Conservation (phyloP, 2,888 invertebrate species). For the Peribatodes rhomboidaria region DNA sequence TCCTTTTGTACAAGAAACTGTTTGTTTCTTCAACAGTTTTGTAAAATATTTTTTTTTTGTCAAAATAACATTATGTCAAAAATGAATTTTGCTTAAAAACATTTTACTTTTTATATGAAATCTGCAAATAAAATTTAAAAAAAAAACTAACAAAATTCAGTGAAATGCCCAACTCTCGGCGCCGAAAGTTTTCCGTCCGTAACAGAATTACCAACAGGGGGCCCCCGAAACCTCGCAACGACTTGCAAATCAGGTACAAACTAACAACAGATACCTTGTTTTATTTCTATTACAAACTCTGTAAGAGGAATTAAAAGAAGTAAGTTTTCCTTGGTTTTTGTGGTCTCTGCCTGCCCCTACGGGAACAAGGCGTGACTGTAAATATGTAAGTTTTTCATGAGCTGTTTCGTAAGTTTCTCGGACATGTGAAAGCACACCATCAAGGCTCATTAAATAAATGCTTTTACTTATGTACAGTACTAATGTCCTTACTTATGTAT, state of each 20-base stretch:
- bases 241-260: conserved; percentile 64
- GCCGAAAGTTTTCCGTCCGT: conserved; percentile 76
- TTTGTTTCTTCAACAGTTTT: background rate
- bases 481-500: too few relatives aligned
- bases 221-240: conserved; percentile 59
- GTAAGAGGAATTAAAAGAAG: too few relatives aligned
- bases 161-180: conserved; percentile 77
- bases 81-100: conserved; percentile 28
- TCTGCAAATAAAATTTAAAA: conserved; percentile 30
- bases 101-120: conserved; percentile 21
- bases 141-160: conserved; percentile 52
- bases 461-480: too few relatives aligned
- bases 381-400: too few relatives aligned
- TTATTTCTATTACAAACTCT: background rate
- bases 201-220: conserved; percentile 61
- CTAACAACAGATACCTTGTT: background rate
- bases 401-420: background rate
- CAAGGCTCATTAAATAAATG: background rate
- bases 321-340: too few relatives aligned
- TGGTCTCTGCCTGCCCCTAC: too few relatives aligned
- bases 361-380: too few relatives aligned
- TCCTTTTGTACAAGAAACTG: background rate
- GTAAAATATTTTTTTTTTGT: background rate
- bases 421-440: background rate
- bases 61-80: conserved; percentile 25